phyloP scores from a whole-genome alignment of 2,888 invertebrate genomes.

The Mylabris sibirica region DNA sequence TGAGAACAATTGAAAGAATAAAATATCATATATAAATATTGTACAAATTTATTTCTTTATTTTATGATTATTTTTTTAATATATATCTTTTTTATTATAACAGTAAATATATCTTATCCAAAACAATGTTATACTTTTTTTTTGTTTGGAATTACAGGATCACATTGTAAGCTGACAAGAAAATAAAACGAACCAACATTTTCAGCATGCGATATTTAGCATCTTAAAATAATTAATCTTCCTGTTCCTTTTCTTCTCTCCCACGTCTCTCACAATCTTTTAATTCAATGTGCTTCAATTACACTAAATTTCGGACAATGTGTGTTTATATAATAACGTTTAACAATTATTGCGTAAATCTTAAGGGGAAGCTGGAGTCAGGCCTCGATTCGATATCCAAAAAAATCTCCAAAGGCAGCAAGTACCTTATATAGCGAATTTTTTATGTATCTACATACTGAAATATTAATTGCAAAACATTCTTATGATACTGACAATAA shows the following conservation, averaged over 20 bases:
- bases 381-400: too few relatives aligned
- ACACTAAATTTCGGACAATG: background rate
- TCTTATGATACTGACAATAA: too few relatives aligned
- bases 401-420: too few relatives aligned
- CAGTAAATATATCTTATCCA: constrained; percentile 6
- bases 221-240: background rate
- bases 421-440: too few relatives aligned
- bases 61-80: background rate
- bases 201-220: background rate
- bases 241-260: background rate
- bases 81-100: background rate
- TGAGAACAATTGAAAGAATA: background rate
- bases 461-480: too few relatives aligned
- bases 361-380: too few relatives aligned
- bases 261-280: background rate
- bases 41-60: constrained; percentile 11
- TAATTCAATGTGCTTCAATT: background rate
- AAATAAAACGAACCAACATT: background rate
- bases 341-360: background rate
- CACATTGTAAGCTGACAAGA: background rate
- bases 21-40: constrained; percentile 6
- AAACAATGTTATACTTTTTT: background rate
- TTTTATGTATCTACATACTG: too few relatives aligned
- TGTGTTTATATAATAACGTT: background rate
- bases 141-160: constrained; percentile 7